These are phyloP conservation scores for Canis aureus DNA, from an alignment of 2,113 vertebrate species.

Conservation along the genomic window DNA sequence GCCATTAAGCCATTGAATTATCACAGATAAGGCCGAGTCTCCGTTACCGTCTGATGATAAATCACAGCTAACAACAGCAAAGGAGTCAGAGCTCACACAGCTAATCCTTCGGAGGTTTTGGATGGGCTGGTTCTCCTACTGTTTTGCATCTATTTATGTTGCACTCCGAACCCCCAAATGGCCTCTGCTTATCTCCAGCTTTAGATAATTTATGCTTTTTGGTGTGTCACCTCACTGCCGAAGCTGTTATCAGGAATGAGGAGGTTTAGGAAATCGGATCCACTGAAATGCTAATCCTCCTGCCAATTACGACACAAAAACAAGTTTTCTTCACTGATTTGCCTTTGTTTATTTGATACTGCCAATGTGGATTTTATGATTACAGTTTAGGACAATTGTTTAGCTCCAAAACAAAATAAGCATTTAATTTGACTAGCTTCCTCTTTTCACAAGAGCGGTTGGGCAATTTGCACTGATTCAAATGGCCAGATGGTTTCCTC, in stretches of 20 bases:
- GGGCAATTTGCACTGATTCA: conserved; percentile 78
- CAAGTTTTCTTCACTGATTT: conserved; percentile 82
- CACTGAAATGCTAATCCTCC: conserved; percentile 88
- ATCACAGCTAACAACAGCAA: conserved; percentile 84
- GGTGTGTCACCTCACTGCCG: conserved; percentile 86
- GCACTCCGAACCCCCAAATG: conserved; percentile 84
- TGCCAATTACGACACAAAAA: conserved; percentile 84
- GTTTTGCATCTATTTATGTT: conserved; percentile 89
- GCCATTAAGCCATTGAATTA: conserved; percentile 89
- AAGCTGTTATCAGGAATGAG: conserved; percentile 85
- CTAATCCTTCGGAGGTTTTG: conserved; percentile 88
- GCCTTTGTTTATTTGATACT: conserved; percentile 86
- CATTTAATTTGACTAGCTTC: conserved; percentile 79
- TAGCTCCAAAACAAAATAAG: conserved; percentile 81
- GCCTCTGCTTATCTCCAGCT: conserved; percentile 88
- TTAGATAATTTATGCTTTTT: conserved; percentile 89
- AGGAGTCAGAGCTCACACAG: conserved; percentile 84
- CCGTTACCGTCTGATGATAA: conserved; percentile 87
- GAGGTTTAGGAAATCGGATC: conserved; percentile 88
- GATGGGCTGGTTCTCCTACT: conserved; percentile 83
- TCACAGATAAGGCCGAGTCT: conserved; percentile 86
- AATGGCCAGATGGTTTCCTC: conserved; percentile 76
- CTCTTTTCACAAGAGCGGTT: conserved; percentile 76
- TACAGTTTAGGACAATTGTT: conserved; percentile 84
- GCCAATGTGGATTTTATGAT: conserved; percentile 82